These are phyloP conservation scores for Hapalemur alaotrensis DNA, from an alignment of 2,797 vertebrate species.

Conservation along the genomic window DNA sequence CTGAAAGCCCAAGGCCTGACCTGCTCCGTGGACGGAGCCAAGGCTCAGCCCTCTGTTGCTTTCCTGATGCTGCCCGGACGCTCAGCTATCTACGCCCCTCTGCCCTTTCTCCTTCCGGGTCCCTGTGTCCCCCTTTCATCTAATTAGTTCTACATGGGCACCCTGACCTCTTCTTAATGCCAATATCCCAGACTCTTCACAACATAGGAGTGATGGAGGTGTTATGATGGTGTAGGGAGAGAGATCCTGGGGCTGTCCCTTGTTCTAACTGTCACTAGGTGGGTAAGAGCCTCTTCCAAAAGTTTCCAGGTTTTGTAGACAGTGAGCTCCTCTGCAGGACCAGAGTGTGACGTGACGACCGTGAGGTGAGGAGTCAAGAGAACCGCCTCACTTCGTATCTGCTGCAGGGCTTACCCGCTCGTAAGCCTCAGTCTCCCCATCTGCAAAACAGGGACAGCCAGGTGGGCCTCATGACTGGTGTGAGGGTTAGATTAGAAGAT, in stretches of 20 bases:
- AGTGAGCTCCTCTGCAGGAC: neutral
- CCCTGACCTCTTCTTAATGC: neutral
- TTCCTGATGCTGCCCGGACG: neutral
- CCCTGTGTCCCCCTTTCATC: neutral
- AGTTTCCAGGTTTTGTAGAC: neutral
- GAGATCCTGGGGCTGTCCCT: neutral
- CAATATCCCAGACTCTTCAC: neutral
- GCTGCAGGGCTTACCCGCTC: neutral
- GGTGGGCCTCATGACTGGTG: rapidly evolving
- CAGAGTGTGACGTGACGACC: neutral
- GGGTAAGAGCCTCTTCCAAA: neutral
- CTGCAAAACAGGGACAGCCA: neutral
- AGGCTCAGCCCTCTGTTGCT: neutral
- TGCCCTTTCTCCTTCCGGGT: neutral
- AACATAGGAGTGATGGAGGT: neutral
- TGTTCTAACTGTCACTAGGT: neutral
- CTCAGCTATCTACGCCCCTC: neutral
- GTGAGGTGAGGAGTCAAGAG: no score
- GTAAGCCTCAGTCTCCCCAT: neutral
- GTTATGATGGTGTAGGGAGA: neutral
- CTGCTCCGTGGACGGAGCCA: rapidly evolving
- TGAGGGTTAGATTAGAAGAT: rapidly evolving
- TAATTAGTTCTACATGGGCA: neutral
- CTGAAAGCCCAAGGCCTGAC: neutral
- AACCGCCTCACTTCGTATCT: no score